Evolutionary conservation across 1,140 invertebrate genomes (phyloP).

Genomic region (Daktulosphaira vitifoliae): DNA sequence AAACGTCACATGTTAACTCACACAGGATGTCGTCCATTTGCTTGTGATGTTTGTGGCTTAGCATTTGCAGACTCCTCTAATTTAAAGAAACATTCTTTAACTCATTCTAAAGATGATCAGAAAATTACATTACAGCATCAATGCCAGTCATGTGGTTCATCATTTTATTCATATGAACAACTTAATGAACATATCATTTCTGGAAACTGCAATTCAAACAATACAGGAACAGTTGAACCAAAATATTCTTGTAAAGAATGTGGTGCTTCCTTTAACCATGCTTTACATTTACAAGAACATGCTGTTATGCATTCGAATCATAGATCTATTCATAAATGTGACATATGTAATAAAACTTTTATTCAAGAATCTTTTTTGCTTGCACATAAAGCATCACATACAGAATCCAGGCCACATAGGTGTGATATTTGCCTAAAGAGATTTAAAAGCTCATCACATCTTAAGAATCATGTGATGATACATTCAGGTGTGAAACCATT

Average conservation of each 20-base stretch:
- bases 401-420: constrained; percentile 54
- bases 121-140: constrained; percentile 22
- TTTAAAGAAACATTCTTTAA: constrained; percentile 38
- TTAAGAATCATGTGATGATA: constrained; percentile 40
- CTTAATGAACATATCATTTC: constrained; percentile 33
- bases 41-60: constrained; percentile 37
- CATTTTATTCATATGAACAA: constrained; percentile 31
- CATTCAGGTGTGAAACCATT: constrained; percentile 45
- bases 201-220: constrained; percentile 1
- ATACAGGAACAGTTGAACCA: background rate
- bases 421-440: constrained; percentile 47
- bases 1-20: constrained; percentile 47
- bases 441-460: constrained; percentile 38
- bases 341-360: constrained; percentile 43
- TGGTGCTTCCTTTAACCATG: constrained; percentile 40
- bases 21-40: constrained; percentile 38
- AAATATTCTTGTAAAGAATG: constrained; percentile 40
- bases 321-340: constrained; percentile 45
- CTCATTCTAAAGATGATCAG: constrained; percentile 35
- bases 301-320: constrained; percentile 44
- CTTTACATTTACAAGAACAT: constrained; percentile 38
- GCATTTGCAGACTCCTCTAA: constrained; percentile 39
- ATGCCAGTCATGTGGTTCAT: constrained; percentile 14
- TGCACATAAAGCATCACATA: constrained; percentile 65
- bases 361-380: constrained; percentile 46